Evolutionary conservation across 2,797 vertebrate species (phyloP), one percentile per base, ranked within the genome.

Genomic region (Alectoris magna): DNA sequence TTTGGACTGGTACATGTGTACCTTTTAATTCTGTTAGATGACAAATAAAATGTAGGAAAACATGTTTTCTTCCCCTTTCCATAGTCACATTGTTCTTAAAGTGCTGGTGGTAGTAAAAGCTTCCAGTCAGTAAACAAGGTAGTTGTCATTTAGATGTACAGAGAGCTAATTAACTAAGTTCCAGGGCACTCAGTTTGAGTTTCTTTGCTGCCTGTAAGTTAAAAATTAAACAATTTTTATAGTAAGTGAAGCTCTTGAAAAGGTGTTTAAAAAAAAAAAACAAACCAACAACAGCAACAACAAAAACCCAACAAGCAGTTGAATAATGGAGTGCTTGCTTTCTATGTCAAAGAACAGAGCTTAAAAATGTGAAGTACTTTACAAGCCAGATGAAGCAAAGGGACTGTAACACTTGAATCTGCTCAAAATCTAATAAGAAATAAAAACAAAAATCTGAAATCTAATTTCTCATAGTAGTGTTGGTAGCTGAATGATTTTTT

Each of bases 41-140:
- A 94, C 83, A 93, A 94, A 88, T 80, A 94, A 93, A 93, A 88
- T 84, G 84, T 75, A 92, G 94, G 84, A 96, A 96, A 96, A 92
- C 96, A 96, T 96, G 96, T 96, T 96, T 96, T 96, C 60, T 96
- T 96, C 60, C 87, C 51, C 71, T 88, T 91, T 92, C 68, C 68
- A 71, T 48, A 56, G 74, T 70, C 67, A 88, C 83, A 96, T 94
- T 96, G 96, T 96, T 96, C 85, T 77, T 79, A 62, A 93, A 92
- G 77, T 82, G 64, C 88, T 94, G 96, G 94, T 94, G 94, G 91
- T 91, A 74, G 84, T 55, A 53, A 90, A 81, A 84, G 66, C 78
- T 94, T 84, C 81, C 81, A 87, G 91, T 34, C 60, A n/a, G 80
- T 94, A 94, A 95, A 95, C 90, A 94, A 86, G 88, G 77, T 73